Base-by-base conservation (phyloP, 2,797 vertebrate species). In the Pantherophis vulpinus region DNA sequence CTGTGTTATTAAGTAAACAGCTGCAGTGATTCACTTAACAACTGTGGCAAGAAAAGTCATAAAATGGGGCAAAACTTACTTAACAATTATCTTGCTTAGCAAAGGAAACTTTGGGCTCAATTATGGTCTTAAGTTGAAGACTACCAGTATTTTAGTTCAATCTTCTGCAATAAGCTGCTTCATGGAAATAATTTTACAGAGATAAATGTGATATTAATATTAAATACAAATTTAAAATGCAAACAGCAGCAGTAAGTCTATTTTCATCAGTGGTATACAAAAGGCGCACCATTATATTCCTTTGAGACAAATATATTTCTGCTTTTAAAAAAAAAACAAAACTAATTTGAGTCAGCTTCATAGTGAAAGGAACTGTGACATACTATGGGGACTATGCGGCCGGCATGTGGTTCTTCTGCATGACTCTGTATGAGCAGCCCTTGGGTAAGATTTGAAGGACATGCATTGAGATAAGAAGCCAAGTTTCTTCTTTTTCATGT, bases 151-250 rank as follows among this genome's bases (percentile, higher is more conserved):
- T 63, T 63, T 63, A 63, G 27, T 63, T 27, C 61, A 63, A 29
- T 29, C 61, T 5, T 63, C 61, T 63, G 61, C 61, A 63, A 13
- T 63, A 88, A 90, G 63, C 58, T 63, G 79, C n/a, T 74, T 86
- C 0, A 63, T 51, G 70, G 56, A 94, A 91, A 94, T 18, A 16
- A 88, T 10, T 86, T 42, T 95, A 92, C 87, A 94, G 89, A 4
- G 12, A 63, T 32, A 60, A 23, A 32, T 2, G 60, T 90, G 4
- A 51, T 91, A 58, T 54, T 37, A 87, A 55, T 87, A n/a, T 87
- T 55, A 54, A 51, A 54, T 42, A 29, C 12, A 51, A 54, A 29
- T 87, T 51, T 55, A 87, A 87, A 87, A 42, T 42, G 25, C 86
- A 54, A 55, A 25, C 27, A 54, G 29, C 79, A 86, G 79, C 37